A percentile compares a stretch with the other conserved stretches of the same genome.
These are phyloP conservation scores for Polydrusus pterygomalis DNA, from an alignment of 2,888 invertebrate genomes.

Conservation along the genomic window DNA sequence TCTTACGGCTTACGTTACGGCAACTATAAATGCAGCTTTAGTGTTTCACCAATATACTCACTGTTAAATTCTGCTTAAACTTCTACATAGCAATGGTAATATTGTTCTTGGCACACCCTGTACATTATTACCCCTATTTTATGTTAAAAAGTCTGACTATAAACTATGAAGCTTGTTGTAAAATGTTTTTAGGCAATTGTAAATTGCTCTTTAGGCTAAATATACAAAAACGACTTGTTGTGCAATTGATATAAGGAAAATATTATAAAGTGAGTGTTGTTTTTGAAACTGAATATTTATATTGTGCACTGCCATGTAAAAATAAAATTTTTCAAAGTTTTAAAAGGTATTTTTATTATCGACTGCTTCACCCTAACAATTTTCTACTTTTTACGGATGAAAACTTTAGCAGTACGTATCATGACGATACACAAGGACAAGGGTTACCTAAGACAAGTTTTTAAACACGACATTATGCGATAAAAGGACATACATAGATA, in stretches of 20 bases:
- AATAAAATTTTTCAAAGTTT: conserved; percentile 39
- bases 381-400: no score
- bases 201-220: conserved; percentile 29
- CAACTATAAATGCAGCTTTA: no score
- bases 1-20: no score
- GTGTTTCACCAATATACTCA: no score
- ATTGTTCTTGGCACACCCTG: not conserved
- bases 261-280: conserved; percentile 27
- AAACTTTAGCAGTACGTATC: no score
- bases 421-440: no score
- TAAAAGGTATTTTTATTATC: not conserved
- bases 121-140: conserved; percentile 5
- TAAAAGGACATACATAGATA: no score
- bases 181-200: conserved; percentile 15
- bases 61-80: no score
- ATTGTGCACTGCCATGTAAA: conserved; percentile 42
- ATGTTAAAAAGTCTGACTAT: conserved; percentile 23
- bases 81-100: no score
- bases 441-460: no score
- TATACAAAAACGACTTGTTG: conserved; percentile 25
- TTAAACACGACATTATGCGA: no score
- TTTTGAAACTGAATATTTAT: conserved; percentile 10
- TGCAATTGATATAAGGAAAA: conserved; percentile 13
- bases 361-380: no score
- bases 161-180: conserved; percentile 25